A percentile compares a stretch with the other conserved stretches of the same genome.
These are phyloP conservation scores for Drosophila trichaetosa DNA, from an alignment of 2,888 invertebrate species.

Conservation along the genomic window DNA sequence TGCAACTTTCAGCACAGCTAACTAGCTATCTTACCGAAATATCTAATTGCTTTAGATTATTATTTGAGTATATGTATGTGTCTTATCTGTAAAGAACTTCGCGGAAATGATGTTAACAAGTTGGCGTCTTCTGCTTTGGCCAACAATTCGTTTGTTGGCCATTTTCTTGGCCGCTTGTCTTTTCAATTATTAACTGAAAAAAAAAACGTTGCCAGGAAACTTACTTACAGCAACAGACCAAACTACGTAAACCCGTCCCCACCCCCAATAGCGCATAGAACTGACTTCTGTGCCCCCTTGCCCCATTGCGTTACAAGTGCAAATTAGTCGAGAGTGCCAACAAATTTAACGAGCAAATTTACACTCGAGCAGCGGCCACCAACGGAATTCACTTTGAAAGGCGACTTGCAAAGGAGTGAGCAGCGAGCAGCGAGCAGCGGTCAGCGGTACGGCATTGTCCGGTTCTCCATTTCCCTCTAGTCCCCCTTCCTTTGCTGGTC, in stretches of 20 bases:
- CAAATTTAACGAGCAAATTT: slow-evolving; percentile 81
- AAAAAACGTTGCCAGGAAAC: neutral
- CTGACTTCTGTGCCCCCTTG: slow-evolving; percentile 19
- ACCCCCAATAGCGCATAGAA: neutral
- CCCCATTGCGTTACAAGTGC: slow-evolving; percentile 74
- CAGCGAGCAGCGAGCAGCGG: slow-evolving; percentile 43
- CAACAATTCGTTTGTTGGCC: slow-evolving; percentile 32
- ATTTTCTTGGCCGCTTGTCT: slow-evolving; percentile 59
- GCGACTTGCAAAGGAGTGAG: slow-evolving; percentile 28
- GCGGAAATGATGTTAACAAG: slow-evolving; percentile 28
- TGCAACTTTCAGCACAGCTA: neutral
- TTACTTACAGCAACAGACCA: slow-evolving; percentile 37
- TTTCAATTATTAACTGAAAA: slow-evolving; percentile 66
- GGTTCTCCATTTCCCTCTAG: neutral
- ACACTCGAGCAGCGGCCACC: slow-evolving; percentile 72
- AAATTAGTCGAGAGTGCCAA: slow-evolving; percentile 81
- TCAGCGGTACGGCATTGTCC: slow-evolving; percentile 28
- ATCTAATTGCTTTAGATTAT: slow-evolving; percentile 1
- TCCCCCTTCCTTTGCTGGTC: neutral
- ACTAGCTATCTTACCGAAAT: no score
- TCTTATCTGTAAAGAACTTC: neutral
- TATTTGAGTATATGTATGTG: neutral
- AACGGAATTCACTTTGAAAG: slow-evolving; percentile 45
- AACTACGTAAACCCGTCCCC: slow-evolving; percentile 5
- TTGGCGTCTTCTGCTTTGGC: slow-evolving; percentile 22